Percentiles rank a stretch among this genome's conserved stretches.
phyloP scores from a whole-genome alignment of 2,797 vertebrate genomes.

The Leptatherina wallacei region DNA sequence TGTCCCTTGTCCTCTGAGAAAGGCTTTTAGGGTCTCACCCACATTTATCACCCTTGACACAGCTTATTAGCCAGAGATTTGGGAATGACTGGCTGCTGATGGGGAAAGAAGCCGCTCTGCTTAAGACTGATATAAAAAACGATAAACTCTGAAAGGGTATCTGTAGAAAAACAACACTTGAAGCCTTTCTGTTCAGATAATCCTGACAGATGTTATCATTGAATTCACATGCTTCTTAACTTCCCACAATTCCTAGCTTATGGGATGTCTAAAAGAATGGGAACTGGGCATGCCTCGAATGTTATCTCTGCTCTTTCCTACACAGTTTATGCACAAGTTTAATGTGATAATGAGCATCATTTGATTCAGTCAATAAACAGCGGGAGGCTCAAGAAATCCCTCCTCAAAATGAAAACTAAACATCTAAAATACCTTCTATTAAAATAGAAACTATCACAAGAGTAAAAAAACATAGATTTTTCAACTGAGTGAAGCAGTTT shows the following conservation, averaged over 20 bases:
- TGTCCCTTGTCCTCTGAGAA: conserved; percentile 55
- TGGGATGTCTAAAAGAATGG: conserved; percentile 23
- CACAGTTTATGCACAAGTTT: conserved; percentile 15
- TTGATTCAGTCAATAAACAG: conserved; percentile 34
- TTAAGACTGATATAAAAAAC: conserved; percentile 6
- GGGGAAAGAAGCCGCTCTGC: conserved; percentile 30
- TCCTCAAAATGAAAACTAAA: conserved; percentile 3
- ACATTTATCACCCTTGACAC: conserved; percentile 59
- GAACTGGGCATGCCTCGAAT: conserved; percentile 19
- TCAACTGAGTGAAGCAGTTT: conserved; percentile 34
- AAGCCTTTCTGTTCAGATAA: conserved; percentile 42
- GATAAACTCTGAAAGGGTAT: conserved; percentile 44
- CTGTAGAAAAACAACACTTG: conserved; percentile 52
- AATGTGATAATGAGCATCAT: conserved; percentile 25
- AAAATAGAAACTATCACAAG: conserved; percentile 18
- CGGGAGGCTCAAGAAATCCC: conserved; percentile 14
- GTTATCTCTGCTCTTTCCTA: conserved; percentile 29
- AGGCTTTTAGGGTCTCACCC: conserved; percentile 60
- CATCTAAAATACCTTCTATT: background rate
- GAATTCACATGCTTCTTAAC: conserved; percentile 17
- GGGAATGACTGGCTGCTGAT: conserved; percentile 44
- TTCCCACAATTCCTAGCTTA: conserved; percentile 36
- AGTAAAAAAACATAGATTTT: conserved; percentile 27
- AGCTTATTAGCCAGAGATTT: conserved; percentile 45
- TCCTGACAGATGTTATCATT: conserved; percentile 44